A percentile compares a stretch with the other conserved stretches of the same genome.
These are phyloP conservation scores for Zaprionus taronus DNA, from an alignment of 1,140 invertebrate species.

Conservation along the genomic window DNA sequence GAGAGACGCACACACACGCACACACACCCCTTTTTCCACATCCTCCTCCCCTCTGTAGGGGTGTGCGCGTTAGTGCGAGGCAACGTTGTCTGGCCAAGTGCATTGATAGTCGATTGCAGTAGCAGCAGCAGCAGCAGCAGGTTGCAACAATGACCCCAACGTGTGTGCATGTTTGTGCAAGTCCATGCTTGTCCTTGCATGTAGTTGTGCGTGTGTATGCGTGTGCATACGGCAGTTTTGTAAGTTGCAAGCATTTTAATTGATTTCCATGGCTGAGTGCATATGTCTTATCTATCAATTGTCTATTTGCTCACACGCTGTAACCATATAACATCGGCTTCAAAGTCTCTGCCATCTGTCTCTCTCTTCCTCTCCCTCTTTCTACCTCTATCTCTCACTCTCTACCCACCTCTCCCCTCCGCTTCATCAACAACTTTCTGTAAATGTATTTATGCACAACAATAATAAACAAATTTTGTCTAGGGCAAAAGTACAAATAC, in stretches of 20 bases:
- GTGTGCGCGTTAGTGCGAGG: constrained; percentile 10
- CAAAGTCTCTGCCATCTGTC: neutral
- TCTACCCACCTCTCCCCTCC: neutral
- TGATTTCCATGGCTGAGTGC: constrained; percentile 83
- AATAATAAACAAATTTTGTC: constrained; percentile 1
- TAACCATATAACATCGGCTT: constrained; percentile 9
- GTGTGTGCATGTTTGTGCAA: neutral
- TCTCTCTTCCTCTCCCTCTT: neutral
- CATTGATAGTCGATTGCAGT: constrained; percentile 77
- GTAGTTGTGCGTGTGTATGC: constrained; percentile 23
- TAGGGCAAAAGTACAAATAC: neutral
- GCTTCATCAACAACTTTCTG: neutral
- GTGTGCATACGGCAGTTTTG: constrained; percentile 44
- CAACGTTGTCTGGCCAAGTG: constrained; percentile 54
- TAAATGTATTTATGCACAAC: neutral
- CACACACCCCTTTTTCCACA: neutral
- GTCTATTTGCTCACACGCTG: constrained; percentile 43
- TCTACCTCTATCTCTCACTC: neutral
- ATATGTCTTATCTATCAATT: constrained; percentile 71
- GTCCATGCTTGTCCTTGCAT: constrained; percentile 10
- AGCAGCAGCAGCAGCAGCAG: constrained; percentile 42
- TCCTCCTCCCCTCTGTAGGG: neutral
- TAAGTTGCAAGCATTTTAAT: constrained; percentile 78
- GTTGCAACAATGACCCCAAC: constrained; percentile 47
- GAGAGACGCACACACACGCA: neutral